phyloP scores from a whole-genome alignment of 2,888 invertebrate genomes.

The Drosophila buzzatii region DNA sequence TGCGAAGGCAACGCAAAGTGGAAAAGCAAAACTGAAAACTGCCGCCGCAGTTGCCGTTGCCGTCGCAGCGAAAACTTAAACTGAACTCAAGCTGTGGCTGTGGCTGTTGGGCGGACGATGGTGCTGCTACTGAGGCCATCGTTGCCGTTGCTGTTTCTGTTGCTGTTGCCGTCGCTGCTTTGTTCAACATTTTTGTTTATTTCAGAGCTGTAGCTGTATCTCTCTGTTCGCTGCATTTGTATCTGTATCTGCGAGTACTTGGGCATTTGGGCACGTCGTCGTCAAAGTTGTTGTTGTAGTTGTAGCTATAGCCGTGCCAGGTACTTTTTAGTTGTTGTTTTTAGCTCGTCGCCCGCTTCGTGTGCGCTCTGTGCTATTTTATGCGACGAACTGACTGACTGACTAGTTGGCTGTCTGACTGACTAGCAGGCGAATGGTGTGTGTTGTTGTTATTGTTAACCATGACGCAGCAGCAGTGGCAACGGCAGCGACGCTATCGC shows the following conservation, averaged over 20 bases:
- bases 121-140: slow-evolving; percentile 51
- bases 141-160: slow-evolving; percentile 33
- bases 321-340: slow-evolving; percentile 75
- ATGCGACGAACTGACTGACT: slow-evolving; percentile 67
- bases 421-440: slow-evolving; percentile 47
- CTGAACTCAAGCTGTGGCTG: slow-evolving; percentile 69
- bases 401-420: slow-evolving; percentile 40
- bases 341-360: slow-evolving; percentile 68
- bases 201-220: slow-evolving; percentile 67
- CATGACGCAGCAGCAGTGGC: slow-evolving; percentile 54
- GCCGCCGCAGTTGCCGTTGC: slow-evolving; percentile 62
- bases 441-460: slow-evolving; percentile 54
- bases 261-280: slow-evolving; percentile 66
- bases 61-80: slow-evolving; percentile 71
- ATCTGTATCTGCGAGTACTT: slow-evolving; percentile 61
- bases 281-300: slow-evolving; percentile 37
- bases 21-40: slow-evolving; percentile 66
- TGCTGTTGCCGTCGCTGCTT: slow-evolving; percentile 55
- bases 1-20: slow-evolving; percentile 75
- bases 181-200: slow-evolving; percentile 81
- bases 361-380: slow-evolving; percentile 79
- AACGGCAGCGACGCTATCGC: slow-evolving; percentile 43
- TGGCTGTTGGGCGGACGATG: slow-evolving; percentile 46
- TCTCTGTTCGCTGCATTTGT: slow-evolving; percentile 48
- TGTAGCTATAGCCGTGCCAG: slow-evolving; percentile 69